Conservation (phyloP, 2,113 vertebrate genomes). For the Pelobates fuscus region DNA sequence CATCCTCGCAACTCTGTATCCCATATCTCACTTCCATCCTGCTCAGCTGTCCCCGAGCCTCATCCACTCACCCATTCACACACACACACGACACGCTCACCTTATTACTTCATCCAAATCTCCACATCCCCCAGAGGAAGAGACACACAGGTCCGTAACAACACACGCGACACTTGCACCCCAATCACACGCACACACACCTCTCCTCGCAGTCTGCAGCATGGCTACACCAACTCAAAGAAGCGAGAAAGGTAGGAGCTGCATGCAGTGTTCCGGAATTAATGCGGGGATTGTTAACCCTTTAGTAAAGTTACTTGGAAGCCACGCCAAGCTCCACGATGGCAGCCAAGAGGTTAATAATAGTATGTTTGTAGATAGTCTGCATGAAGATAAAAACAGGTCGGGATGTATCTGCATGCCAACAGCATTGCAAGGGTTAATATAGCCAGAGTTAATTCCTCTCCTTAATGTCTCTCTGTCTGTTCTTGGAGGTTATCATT, state of each 20-base stretch:
- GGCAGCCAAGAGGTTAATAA: background rate
- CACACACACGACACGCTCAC: background rate
- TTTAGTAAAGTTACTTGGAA: background rate
- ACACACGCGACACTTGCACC: background rate
- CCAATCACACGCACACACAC: background rate
- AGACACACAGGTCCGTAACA: background rate
- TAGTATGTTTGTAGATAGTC: background rate
- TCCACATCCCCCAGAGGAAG: too few species aligned
- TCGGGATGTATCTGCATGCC: too few species aligned
- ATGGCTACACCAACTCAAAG: conserved; percentile 17
- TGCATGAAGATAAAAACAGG: too few species aligned
- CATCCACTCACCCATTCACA: background rate
- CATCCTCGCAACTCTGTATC: background rate
- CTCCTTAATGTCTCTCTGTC: background rate
- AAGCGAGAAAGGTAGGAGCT: background rate
- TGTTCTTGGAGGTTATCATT: background rate
- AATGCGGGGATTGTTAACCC: background rate
- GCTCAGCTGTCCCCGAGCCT: background rate
- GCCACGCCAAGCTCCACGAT: background rate
- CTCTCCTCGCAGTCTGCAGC: background rate
- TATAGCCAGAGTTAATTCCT: background rate
- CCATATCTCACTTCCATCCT: background rate
- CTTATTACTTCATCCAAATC: background rate
- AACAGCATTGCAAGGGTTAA: background rate
- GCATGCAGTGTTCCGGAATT: background rate